Evolutionary conservation across 2,888 invertebrate species (phyloP), one percentile per base, ranked within the genome.

Genomic region (Hirtodrosophila trivittata): DNA sequence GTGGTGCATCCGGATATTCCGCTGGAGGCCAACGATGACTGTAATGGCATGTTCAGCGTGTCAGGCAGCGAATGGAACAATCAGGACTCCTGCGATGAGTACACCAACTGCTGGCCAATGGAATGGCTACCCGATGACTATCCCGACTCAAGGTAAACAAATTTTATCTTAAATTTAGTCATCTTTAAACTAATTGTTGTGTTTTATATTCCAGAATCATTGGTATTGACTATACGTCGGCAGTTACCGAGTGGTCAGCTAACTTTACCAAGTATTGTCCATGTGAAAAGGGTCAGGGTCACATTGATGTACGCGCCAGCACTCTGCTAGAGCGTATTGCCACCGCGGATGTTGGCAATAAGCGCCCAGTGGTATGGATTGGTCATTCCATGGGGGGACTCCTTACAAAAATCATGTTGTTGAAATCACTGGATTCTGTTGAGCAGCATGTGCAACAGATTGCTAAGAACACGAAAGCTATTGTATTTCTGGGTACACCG

Each of bases 351-450:
- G 93, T 98, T 7, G 98, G 98, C 0, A 91, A 93, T 62, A 80
- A 80, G 10, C 92, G 95, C 57, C 97, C 97, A 0, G 93, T 97
- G 21, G 93, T 98, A 26, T 98, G 97, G 97, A 93, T 98, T 13
- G 95, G 96, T 0, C 98, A 98, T 92, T 98, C 98, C 1, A 98
- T 98, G 97, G 98, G 98, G 63, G 98, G 98, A 8, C 92, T 98
- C 9, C 92, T 98, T 39, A 95, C 97, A 0, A 98, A 98, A 91
- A 93, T 96, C 87, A 94, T 98, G 81, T 91, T 98, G 5, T 92
- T 94, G 26, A 93, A 95, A 90, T 93, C 94, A 47, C 91, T 93
- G 71, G 91, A 92, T 52, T 92, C 92, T 56, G 84, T 91, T 0
- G 92, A 94, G 72, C 87, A 90, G 1, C 87, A 89, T 38, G 89